These are phyloP conservation scores for Dunckerocampus dactyliophorus DNA, from an alignment of 2,113 vertebrate genomes.

Conservation along the genomic window DNA sequence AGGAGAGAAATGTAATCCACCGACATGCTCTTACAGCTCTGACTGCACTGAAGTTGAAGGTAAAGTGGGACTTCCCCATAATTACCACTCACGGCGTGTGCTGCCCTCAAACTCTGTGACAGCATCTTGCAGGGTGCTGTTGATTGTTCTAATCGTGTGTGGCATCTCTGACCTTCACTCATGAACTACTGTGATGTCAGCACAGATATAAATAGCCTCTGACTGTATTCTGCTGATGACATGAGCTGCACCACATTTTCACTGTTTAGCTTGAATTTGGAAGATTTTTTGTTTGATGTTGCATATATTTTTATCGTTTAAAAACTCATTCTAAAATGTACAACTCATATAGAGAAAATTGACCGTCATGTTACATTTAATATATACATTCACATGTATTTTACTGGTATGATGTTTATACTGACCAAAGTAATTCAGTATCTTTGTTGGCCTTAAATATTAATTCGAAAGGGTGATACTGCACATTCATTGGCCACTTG, in stretches of 20 bases:
- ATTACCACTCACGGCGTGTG: not conserved
- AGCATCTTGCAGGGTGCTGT: slow-evolving; percentile 14
- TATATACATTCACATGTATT: no score
- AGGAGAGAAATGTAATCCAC: slow-evolving; percentile 14
- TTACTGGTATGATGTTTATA: no score
- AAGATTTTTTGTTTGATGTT: not conserved
- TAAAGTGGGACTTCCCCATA: slow-evolving; percentile 4
- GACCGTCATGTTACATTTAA: no score
- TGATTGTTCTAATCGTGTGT: slow-evolving; percentile 4
- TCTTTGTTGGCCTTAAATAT: no score
- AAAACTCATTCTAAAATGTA: no score
- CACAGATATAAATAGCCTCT: slow-evolving; percentile 37
- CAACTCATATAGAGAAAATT: no score
- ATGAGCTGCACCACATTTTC: slow-evolving; percentile 6
- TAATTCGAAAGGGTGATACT: no score
- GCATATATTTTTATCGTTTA: not conserved
- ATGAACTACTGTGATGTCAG: slow-evolving; percentile 29
- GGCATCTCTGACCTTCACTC: slow-evolving; percentile 26
- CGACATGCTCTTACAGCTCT: slow-evolving; percentile 16
- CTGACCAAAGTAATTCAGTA: no score
- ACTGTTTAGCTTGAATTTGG: not conserved
- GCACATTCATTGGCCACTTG: no score
- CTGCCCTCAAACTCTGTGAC: slow-evolving; percentile 8
- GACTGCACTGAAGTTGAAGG: slow-evolving; percentile 12
- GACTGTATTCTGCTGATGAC: slow-evolving; percentile 20